Conservation (phyloP, 2,797 vertebrate genomes). For the Esox lucius region DNA sequence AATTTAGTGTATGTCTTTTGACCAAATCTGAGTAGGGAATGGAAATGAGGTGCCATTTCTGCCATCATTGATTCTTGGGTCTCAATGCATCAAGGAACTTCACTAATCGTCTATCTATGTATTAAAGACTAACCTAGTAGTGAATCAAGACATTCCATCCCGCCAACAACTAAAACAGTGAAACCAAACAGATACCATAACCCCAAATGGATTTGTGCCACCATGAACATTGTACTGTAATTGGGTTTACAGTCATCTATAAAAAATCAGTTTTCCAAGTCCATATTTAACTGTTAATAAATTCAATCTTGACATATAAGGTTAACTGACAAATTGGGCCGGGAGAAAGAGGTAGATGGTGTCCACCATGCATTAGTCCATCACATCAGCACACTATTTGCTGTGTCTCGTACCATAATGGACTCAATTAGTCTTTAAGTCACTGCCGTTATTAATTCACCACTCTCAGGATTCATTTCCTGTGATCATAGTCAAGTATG, state of each 20-base stretch:
- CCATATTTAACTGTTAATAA: constrained; percentile 39
- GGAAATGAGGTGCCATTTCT: background rate
- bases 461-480: constrained; percentile 72
- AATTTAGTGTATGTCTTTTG: background rate
- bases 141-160: constrained; percentile 42
- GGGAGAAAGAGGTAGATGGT: constrained; percentile 20
- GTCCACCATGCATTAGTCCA: constrained; percentile 22
- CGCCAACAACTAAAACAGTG: background rate
- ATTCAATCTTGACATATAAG: constrained; percentile 72
- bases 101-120: constrained; percentile 63
- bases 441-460: constrained; percentile 70
- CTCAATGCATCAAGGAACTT: constrained; percentile 54
- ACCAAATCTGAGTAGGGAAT: too few relatives aligned
- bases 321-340: constrained; percentile 69
- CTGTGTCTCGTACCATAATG: constrained; percentile 53
- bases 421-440: constrained; percentile 73
- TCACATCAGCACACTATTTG: constrained; percentile 33
- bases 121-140: constrained; percentile 48
- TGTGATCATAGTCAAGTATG: constrained; percentile 65
- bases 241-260: constrained; percentile 25
- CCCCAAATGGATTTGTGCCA: constrained; percentile 62
- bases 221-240: constrained; percentile 47
- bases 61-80: background rate
- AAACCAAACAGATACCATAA: constrained; percentile 63
- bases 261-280: constrained; percentile 53